Conservation (phyloP, 2,888 invertebrate genomes). For the Meteorus colon region DNA sequence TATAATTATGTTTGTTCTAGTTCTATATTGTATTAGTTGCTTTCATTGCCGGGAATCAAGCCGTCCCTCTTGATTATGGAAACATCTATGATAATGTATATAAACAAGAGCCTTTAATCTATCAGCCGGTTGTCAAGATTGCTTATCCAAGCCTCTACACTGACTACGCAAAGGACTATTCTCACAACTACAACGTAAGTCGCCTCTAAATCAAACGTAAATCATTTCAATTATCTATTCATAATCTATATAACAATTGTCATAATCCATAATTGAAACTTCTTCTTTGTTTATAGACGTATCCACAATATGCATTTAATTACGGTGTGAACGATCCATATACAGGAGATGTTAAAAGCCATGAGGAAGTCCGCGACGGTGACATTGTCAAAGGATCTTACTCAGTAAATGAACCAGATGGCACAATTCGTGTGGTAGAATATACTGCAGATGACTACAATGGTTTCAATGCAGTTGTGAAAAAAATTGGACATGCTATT, state of each 20-base stretch:
- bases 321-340: slow-evolving; percentile 67
- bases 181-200: slow-evolving; percentile 60
- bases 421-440: slow-evolving; percentile 65
- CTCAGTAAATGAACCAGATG: slow-evolving; percentile 65
- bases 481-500: slow-evolving; percentile 63
- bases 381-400: slow-evolving; percentile 66
- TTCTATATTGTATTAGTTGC: slow-evolving; percentile 49
- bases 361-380: slow-evolving; percentile 64
- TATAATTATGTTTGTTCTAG: slow-evolving; percentile 36
- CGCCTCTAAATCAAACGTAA: neutral
- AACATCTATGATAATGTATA: slow-evolving; percentile 42
- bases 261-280: neutral
- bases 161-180: slow-evolving; percentile 49
- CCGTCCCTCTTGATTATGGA: slow-evolving; percentile 56
- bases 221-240: neutral
- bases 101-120: slow-evolving; percentile 44
- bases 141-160: slow-evolving; percentile 50
- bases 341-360: slow-evolving; percentile 66
- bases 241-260: neutral
- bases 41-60: slow-evolving; percentile 53
- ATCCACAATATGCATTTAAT: slow-evolving; percentile 64
- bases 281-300: slow-evolving; percentile 54
- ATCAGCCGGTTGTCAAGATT: slow-evolving; percentile 42
- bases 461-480: slow-evolving; percentile 67
- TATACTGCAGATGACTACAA: slow-evolving; percentile 67